phyloP scores from a whole-genome alignment of 2,888 invertebrate genomes.

The Microctonus aethiopoides region DNA sequence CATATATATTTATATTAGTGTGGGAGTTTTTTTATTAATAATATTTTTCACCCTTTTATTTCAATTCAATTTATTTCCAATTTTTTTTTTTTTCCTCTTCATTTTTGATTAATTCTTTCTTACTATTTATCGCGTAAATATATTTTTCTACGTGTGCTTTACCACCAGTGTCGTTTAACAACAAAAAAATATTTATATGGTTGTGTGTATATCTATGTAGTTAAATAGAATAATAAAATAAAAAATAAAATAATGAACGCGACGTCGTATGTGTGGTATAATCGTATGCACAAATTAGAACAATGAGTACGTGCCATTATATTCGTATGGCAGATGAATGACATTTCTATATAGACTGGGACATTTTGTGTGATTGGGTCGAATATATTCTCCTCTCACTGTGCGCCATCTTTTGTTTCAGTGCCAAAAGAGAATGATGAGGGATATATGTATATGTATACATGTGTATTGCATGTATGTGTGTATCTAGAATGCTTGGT shows the following conservation, averaged over 20 bases:
- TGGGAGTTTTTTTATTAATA: conserved; percentile 52
- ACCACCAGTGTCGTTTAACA: conserved; percentile 37
- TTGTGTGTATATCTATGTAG: no score
- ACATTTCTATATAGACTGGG: conserved; percentile 49
- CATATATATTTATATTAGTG: conserved; percentile 41
- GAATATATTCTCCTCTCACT: conserved; percentile 3
- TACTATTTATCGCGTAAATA: conserved; percentile 18
- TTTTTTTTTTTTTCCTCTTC: conserved; percentile 33
- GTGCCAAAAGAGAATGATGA: conserved; percentile 19
- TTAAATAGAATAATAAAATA: neutral
- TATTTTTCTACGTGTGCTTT: conserved; percentile 34
- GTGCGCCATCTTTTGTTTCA: conserved; percentile 12
- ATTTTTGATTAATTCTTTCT: conserved; percentile 28
- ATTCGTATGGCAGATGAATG: conserved; percentile 55
- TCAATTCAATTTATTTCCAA: conserved; percentile 7
- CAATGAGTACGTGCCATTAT: conserved; percentile 64
- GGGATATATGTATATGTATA: neutral
- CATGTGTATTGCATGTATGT: no score
- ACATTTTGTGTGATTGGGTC: conserved; percentile 39
- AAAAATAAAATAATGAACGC: no score
- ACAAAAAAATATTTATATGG: no score
- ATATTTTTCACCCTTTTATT: conserved; percentile 1
- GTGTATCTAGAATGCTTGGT: neutral
- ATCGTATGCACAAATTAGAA: conserved; percentile 67
- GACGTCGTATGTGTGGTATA: conserved; percentile 49